A percentile compares a stretch with the other conserved stretches of the same genome.
Conservation (phyloP, 2,797 vertebrate genomes). For the Coregonus sp. region DNA sequence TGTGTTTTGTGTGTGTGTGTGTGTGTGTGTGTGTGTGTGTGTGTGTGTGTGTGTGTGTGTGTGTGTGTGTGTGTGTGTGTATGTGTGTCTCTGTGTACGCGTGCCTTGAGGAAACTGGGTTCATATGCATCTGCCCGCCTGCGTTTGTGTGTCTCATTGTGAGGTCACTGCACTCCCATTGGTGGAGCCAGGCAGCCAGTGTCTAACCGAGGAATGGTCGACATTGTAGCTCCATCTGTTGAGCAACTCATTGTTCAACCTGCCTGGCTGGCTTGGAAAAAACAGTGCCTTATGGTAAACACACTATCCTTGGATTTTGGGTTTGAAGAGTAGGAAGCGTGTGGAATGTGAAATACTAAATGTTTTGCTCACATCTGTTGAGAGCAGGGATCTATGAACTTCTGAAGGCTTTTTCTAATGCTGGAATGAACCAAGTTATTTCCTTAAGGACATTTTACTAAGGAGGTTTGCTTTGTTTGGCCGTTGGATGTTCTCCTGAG, state of each 20-base stretch:
- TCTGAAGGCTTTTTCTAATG: slow-evolving; percentile 35
- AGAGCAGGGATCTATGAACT: not conserved
- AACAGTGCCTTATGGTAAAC: not conserved
- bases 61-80: slow-evolving; percentile 33
- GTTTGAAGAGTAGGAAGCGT: not conserved
- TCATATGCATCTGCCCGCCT: slow-evolving; percentile 51
- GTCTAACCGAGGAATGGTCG: slow-evolving; percentile 59
- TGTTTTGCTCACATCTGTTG: slow-evolving; percentile 3
- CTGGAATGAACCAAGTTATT: slow-evolving; percentile 38
- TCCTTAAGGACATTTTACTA: not conserved
- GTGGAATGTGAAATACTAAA: slow-evolving; percentile 8
- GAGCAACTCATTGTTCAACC: slow-evolving; percentile 72
- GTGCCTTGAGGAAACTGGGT: slow-evolving; percentile 66
- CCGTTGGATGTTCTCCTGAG: not conserved
- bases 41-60: slow-evolving; percentile 31
- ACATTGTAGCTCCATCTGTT: slow-evolving; percentile 81
- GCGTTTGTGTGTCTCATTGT: slow-evolving; percentile 56
- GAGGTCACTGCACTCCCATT: slow-evolving; percentile 55
- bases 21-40: no score
- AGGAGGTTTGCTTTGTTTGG: not conserved
- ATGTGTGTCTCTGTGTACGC: slow-evolving; percentile 36
- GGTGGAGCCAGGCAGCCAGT: slow-evolving; percentile 58
- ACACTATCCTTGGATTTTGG: slow-evolving; percentile 17
- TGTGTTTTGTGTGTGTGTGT: no score
- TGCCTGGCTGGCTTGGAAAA: slow-evolving; percentile 40